These are phyloP conservation scores for Pseudocheirus occidentalis DNA, from an alignment of 2,797 vertebrate genomes.

Conservation along the genomic window DNA sequence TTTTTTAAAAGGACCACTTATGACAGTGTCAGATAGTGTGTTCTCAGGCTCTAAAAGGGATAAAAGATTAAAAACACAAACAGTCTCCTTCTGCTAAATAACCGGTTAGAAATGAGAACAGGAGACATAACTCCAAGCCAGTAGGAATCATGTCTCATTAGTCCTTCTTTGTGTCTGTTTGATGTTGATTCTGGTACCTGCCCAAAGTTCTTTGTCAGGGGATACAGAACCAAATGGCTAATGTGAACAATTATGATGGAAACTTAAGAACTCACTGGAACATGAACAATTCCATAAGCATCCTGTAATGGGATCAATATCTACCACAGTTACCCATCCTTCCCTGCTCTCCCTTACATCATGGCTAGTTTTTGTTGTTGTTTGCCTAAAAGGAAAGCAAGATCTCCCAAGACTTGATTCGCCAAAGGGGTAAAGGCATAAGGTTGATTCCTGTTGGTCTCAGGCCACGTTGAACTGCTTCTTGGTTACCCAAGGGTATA, in stretches of 20 bases:
- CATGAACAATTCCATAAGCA: background rate
- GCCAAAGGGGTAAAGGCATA: background rate
- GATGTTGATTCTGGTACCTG: constrained; percentile 43
- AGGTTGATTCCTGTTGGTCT: background rate
- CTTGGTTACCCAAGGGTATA: background rate
- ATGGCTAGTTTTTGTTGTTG: background rate
- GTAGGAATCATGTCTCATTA: constrained; percentile 36
- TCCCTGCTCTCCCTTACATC: background rate
- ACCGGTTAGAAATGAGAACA: constrained; percentile 25
- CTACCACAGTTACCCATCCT: background rate
- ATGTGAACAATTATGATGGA: constrained; percentile 5
- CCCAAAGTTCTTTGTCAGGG: constrained; percentile 15
- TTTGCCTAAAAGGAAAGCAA: background rate
- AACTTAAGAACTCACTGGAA: background rate
- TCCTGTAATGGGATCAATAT: background rate
- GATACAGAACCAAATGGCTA: constrained; percentile 15
- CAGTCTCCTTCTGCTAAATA: constrained; percentile 43
- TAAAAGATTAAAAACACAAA: constrained; percentile 51
- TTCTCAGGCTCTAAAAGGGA: constrained; percentile 49
- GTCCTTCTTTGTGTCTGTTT: constrained; percentile 15
- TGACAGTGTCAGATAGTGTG: constrained; percentile 56
- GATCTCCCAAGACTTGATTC: background rate
- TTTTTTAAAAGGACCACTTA: constrained; percentile 51
- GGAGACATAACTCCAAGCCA: background rate
- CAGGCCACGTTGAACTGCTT: background rate